Base-by-base conservation (phyloP, 1,140 invertebrate genomes). In the Littorina saxatilis region DNA sequence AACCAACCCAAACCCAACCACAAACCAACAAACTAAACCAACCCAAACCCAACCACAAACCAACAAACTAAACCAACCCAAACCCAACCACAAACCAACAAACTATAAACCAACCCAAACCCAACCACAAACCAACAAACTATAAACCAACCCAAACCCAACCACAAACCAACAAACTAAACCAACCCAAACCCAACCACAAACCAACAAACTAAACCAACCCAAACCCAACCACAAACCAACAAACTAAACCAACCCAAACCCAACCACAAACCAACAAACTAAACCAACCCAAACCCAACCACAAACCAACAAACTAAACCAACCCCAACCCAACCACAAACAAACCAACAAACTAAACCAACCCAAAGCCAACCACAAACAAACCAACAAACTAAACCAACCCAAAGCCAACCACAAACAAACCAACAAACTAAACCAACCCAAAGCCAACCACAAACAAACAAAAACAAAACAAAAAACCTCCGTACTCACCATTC, bases 401-500 rank as follows among this genome's bases (percentile, higher is more conserved):
- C 27, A 3, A 15, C 68, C 68, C 4, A 20, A 20, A 35, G 11
- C 47, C 76, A 9, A n/a, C 76, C 75, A 47, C 29, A 4, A 52
- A 15, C 4, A 29, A 1, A 1, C 55, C 55, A 29, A 37, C 77
- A 2, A 52, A 15, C 35, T 23, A 52, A 3, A 27, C 27, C 77
- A 2, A 52, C 20, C 61, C 47, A 17, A 13, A 15, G 9, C 39
- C 39, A 40, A 11, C 5, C 32, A 29, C n/a, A 3, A 15, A 3
- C 40, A 3, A 4, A 47, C 27, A 3, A 39, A 74, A n/a, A 9
- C 40, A 40, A 15, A 74, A 15, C 3, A 27, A 74, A 74, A 23
- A 40, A 4, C 35, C 40, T 17, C n/a, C n/a, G n/a, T 40, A 72
- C 47, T 47, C 40, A 50, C 40, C 72, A n/a, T 74, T 74, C 72